Percentiles rank a stretch among this genome's conserved stretches.
These are phyloP conservation scores for Drosophila limbata DNA, from an alignment of 2,888 invertebrate species.

Conservation along the genomic window DNA sequence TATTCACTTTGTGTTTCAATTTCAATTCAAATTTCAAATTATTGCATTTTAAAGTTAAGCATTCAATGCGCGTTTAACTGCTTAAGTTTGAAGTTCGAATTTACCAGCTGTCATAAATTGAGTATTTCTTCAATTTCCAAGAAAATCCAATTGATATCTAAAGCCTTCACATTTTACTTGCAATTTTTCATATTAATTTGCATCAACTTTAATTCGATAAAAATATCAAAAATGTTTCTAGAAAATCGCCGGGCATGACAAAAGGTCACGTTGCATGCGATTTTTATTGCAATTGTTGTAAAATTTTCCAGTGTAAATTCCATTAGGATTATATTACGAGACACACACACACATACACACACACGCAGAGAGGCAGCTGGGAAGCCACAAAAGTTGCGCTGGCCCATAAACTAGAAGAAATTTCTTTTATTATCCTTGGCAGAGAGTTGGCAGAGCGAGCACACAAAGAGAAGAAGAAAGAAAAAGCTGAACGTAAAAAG, in stretches of 20 bases:
- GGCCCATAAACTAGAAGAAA: slow-evolving; percentile 72
- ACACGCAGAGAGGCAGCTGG: slow-evolving; percentile 8
- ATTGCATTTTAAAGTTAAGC: not conserved
- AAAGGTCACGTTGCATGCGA: slow-evolving; percentile 56
- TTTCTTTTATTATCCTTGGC: slow-evolving; percentile 78
- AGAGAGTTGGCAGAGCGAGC: slow-evolving; percentile 59
- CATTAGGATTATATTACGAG: slow-evolving; percentile 81
- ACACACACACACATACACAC: slow-evolving; percentile 29
- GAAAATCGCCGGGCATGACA: slow-evolving; percentile 41
- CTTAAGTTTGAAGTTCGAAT: not conserved
- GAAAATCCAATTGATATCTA: not conserved
- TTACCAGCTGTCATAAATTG: not conserved
- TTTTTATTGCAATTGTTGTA: slow-evolving; percentile 54
- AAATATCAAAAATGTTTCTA: slow-evolving; percentile 11
- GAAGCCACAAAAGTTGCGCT: slow-evolving; percentile 73
- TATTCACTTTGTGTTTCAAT: slow-evolving; percentile 17
- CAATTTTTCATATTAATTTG: not conserved
- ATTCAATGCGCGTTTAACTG: slow-evolving; percentile 2
- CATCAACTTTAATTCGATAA: slow-evolving; percentile 22
- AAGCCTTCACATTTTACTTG: not conserved
- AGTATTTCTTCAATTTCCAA: not conserved
- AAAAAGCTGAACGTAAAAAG: slow-evolving; percentile 45
- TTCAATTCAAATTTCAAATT: slow-evolving; percentile 6
- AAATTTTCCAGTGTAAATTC: slow-evolving; percentile 76
- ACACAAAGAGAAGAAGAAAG: slow-evolving; percentile 4